Base-by-base conservation (phyloP, 1,140 invertebrate genomes). In the Ceratina calcarata region DNA sequence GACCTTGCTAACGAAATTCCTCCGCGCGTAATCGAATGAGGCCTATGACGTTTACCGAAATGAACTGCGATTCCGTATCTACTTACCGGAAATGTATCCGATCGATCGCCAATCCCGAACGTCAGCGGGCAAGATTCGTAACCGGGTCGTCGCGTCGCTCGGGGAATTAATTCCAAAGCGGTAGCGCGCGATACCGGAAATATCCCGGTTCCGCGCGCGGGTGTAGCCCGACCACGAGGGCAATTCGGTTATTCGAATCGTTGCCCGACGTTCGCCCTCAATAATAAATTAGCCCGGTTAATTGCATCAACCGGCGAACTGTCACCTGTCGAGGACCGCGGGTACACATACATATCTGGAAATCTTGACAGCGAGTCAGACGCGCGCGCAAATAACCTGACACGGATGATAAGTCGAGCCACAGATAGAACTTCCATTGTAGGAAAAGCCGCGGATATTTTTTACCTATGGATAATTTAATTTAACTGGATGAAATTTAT, bases 271-370 rank as follows among this genome's bases (percentile, higher is more conserved):
- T 61, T 68, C 27, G 12, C 4, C 1, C 49, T 78, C 51, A 78
- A 78, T 78, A 78, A 78, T 78, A 78, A 72, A 78, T 78, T 69
- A 72, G 8, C 2, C 49, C 20, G 12, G 16, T 78, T 72, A 72
- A 78, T 78, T 78, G 32, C 20, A 78, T 78, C 49, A 72, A 12
- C 32, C 45, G 10, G 8, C 16, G 27, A 78, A 32, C 45, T 60
- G 75, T 72, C 76, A 78, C n/a, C 53, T 57, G 70, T 57, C 76
- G 49, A 45, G 75, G 49, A 71, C 2, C 16, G 27, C n/a, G 27
- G 58, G 13, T 78, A 45, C 61, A 45, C 37, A 45, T 45, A 45
- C 37, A 45, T 45, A 45, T 45, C 37, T 45, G 37, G 37, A 10
- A 45, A 65, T 78, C 68, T 64, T 24, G 76, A 71, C 68, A 72